Percentiles rank a stretch among this genome's conserved stretches.
Conservation (phyloP, 2,113 vertebrate species). For the Meles meles region DNA sequence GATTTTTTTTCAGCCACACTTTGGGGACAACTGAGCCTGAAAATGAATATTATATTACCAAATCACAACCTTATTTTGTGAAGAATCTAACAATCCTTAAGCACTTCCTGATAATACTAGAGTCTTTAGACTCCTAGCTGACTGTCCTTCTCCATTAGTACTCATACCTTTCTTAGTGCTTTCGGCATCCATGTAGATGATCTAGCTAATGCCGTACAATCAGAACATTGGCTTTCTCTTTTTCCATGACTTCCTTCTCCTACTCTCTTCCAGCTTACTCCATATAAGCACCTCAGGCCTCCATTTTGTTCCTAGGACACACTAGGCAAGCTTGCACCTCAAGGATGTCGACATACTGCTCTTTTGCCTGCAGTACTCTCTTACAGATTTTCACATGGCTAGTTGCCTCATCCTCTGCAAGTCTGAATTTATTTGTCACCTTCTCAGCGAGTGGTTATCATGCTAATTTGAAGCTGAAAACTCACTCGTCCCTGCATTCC, state of each 20-base stretch:
- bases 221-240: neutral
- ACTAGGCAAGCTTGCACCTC: rapidly evolving
- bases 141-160: neutral
- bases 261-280: neutral
- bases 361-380: neutral
- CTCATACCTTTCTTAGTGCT: neutral
- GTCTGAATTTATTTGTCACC: neutral
- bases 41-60: neutral
- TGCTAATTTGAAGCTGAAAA: neutral
- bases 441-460: neutral
- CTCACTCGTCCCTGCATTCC: neutral
- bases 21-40: neutral
- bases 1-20: neutral
- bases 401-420: rapidly evolving
- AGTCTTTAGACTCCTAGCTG: neutral
- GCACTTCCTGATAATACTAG: neutral
- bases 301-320: neutral
- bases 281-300: neutral
- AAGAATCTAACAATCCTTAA: neutral
- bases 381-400: too few relatives aligned
- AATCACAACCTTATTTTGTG: neutral
- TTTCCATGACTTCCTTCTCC: neutral
- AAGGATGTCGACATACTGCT: neutral
- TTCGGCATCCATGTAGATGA: neutral
- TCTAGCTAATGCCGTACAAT: neutral